A percentile compares a stretch with the other conserved stretches of the same genome.
Evolutionary conservation across 2,113 vertebrate species (phyloP).

Genomic region (Chionis minor): DNA sequence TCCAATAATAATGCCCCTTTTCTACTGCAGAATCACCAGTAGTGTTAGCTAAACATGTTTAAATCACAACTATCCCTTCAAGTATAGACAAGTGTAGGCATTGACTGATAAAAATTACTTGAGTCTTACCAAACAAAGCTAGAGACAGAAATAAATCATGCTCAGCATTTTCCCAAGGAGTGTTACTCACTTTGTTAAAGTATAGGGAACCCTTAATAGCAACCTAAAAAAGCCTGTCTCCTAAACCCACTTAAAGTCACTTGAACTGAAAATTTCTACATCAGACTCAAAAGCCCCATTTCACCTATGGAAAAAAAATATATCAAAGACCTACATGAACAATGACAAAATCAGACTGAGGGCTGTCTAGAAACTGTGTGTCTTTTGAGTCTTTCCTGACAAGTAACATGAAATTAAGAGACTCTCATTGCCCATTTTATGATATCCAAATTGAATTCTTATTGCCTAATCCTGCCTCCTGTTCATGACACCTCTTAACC

Average conservation of each 20-base stretch:
- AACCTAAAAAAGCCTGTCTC: background rate
- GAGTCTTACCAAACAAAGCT: background rate
- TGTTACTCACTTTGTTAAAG: background rate
- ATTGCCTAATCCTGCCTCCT: background rate
- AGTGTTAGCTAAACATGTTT: background rate
- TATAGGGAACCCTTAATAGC: background rate
- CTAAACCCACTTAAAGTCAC: background rate
- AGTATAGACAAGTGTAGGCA: background rate
- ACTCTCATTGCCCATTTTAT: background rate
- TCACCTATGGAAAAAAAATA: background rate
- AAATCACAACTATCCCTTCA: background rate
- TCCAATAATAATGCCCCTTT: background rate
- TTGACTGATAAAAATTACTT: background rate
- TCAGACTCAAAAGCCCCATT: background rate
- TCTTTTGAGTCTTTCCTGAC: background rate
- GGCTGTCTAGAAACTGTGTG: rapidly evolving
- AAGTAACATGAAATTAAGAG: background rate
- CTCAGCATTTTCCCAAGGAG: background rate
- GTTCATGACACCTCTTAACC: background rate
- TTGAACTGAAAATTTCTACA: background rate
- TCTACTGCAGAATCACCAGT: background rate
- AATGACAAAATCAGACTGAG: background rate
- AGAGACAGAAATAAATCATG: background rate
- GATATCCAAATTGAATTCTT: background rate
- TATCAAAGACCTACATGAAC: background rate